Conservation (phyloP, 2,113 vertebrate species). For the Crypturellus undulatus region DNA sequence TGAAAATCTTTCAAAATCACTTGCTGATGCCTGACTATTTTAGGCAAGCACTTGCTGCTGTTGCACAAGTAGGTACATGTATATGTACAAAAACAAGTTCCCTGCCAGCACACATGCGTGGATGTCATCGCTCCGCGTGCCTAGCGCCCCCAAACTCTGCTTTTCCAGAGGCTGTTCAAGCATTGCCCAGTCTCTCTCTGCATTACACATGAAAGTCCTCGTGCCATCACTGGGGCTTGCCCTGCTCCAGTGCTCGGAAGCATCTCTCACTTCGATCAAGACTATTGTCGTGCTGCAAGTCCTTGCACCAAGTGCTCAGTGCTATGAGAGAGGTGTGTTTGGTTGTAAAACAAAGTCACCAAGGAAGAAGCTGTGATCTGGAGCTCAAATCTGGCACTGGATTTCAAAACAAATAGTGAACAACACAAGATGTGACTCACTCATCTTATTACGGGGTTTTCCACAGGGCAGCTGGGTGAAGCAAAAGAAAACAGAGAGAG, state of each 20-base stretch:
- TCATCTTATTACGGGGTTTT: background rate
- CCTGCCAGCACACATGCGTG: background rate
- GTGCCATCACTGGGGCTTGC: accelerated
- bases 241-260: background rate
- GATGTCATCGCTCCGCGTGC: background rate
- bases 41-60: background rate
- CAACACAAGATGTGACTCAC: background rate
- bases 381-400: background rate
- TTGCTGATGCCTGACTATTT: background rate
- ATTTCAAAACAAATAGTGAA: conserved; percentile 21
- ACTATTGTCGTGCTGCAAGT: background rate
- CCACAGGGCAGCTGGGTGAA: background rate
- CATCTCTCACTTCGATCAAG: background rate
- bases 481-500: conserved; percentile 5
- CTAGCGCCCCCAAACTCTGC: background rate
- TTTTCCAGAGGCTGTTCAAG: background rate
- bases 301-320: background rate
- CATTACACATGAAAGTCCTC: background rate
- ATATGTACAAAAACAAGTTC: background rate
- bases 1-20: background rate
- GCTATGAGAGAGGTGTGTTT: background rate
- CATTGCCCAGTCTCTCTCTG: background rate
- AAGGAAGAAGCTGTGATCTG: background rate
- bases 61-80: background rate
- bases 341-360: background rate